Conservation (phyloP, 2,113 vertebrate genomes). For the Heptranchias perlo region DNA sequence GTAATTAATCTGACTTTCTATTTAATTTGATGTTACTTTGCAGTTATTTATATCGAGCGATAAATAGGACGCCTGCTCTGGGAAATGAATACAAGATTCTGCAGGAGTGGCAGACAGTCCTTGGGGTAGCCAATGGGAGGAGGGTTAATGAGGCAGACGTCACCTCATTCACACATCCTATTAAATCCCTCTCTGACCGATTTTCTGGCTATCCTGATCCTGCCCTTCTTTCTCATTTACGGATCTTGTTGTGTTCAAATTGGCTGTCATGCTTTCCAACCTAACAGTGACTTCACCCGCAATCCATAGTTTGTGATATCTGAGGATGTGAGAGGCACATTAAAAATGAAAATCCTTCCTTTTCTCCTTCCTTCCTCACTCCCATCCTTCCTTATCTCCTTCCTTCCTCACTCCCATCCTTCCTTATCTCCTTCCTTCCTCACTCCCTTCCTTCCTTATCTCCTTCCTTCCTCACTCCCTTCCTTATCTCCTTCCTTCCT, state of each 20-base stretch:
- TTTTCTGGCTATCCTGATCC: not conserved
- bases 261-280: not conserved
- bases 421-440: not conserved
- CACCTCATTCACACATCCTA: not conserved
- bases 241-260: not conserved
- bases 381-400: not conserved
- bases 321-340: too few species aligned
- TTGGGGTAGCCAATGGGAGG: not conserved
- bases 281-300: not conserved
- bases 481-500: not conserved
- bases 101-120: not conserved
- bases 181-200: conserved; percentile 22
- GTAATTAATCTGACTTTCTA: conserved; percentile 28
- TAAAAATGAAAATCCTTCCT: not conserved
- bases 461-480: not conserved
- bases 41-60: conserved; percentile 21
- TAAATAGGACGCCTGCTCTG: conserved; percentile 28
- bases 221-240: not conserved
- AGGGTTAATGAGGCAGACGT: not conserved
- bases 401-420: not conserved
- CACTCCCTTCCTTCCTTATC: too few species aligned
- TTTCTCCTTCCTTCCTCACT: not conserved
- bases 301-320: not conserved
- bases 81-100: conserved; percentile 21
- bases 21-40: conserved; percentile 30